Base-by-base conservation (phyloP, 2,797 vertebrate genomes). In the Gorsachius magnificus region DNA sequence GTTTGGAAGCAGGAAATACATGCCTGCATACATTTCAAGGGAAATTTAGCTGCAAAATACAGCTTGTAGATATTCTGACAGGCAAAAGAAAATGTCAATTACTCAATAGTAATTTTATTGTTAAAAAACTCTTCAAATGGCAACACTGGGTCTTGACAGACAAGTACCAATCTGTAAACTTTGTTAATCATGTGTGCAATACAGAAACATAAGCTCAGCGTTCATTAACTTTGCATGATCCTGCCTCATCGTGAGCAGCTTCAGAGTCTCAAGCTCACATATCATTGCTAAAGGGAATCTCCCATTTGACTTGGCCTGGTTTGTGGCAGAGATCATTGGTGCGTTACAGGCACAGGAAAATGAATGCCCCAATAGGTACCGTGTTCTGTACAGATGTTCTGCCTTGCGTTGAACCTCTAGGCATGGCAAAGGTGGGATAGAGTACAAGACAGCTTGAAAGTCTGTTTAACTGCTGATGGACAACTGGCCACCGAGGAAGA, bases 1-100 rank as follows among this genome's bases (percentile, higher is more conserved):
- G 57, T 95, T 95, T 88, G 70, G 74, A 92, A 84, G 74, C 48
- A 90, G 86, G 90, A 96, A 93, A 92, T 80, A 72, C 70, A 90
- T 6, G 63, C 76, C 35, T 79, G 56, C 71, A 48, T 50, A 43
- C 26, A 58, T 90, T 85, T 75, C 54, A 43, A 74, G 81, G 92
- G 38, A 74, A 41, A 77, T 65, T 75, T 36, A 65, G 83, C 84
- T 95, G 79, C 53, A 94, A 80, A 89, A 63, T 26, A 2, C 60
- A 69, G 61, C 56, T 83, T 64, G 38, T 22, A 24, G 22, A 5
- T 86, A 78, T 78, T 90, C 78, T 80, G 93, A 87, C 48, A 93
- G 71, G 81, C 65, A 85, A 81, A 92, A 71, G 58, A 61, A 87
- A 83, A 93, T 56, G 90, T 57, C 80, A 89, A 11, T 70, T 56